phyloP scores from a whole-genome alignment of 2,888 invertebrate genomes.

The Mesorhabditis sp. region DNA sequence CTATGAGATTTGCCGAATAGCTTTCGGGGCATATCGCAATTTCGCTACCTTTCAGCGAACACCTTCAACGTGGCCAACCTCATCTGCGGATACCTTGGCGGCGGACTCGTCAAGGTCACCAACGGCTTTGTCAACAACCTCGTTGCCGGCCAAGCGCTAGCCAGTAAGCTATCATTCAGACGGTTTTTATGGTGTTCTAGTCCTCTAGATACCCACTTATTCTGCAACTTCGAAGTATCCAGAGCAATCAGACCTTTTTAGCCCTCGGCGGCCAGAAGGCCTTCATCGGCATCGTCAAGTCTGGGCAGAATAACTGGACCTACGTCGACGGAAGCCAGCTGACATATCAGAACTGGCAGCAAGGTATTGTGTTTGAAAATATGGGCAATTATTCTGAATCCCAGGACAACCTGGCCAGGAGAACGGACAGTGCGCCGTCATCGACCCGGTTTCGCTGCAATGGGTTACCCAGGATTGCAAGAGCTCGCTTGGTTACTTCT shows the following conservation, averaged over 20 bases:
- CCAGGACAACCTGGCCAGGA: slow-evolving; percentile 3
- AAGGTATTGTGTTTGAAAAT: neutral
- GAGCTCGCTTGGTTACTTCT: neutral
- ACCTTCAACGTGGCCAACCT: neutral
- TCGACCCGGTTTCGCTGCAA: neutral
- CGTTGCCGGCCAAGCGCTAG: neutral
- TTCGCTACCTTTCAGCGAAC: neutral
- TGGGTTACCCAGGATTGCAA: neutral
- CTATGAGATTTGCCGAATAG: neutral
- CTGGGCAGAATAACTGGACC: slow-evolving; percentile 1
- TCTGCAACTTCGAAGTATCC: no score
- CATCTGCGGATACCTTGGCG: neutral
- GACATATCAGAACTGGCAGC: neutral
- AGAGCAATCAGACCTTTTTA: no score
- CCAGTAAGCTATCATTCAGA: no score
- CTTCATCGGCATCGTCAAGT: neutral
- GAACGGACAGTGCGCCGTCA: neutral
- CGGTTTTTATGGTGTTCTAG: no score
- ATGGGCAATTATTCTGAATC: neutral
- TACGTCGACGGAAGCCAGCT: neutral
- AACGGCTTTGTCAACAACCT: slow-evolving; percentile 1
- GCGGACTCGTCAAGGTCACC: neutral
- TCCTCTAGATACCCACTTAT: no score
- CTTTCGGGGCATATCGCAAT: no score
- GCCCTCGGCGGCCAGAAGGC: neutral